Evolutionary conservation across 1,140 invertebrate genomes (phyloP).

Genomic region (Teleogryllus occipitalis): DNA sequence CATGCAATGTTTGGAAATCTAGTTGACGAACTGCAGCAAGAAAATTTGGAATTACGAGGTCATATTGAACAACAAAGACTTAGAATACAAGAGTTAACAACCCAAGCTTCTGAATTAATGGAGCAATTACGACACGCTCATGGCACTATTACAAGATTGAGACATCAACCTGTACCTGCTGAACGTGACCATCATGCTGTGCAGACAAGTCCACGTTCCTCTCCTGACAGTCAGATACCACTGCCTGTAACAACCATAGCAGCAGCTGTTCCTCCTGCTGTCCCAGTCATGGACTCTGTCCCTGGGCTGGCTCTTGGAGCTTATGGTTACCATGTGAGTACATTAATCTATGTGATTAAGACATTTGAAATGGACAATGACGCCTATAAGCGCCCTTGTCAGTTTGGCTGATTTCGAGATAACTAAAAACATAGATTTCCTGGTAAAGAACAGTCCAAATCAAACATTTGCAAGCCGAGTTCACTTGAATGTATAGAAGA

Average conservation of each 20-base stretch:
- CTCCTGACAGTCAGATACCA: conserved; percentile 12
- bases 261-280: no score
- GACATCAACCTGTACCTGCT: conserved; percentile 23
- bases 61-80: conserved; percentile 10
- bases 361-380: no score
- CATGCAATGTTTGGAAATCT: neutral
- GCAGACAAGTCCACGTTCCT: conserved; percentile 19
- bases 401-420: no score
- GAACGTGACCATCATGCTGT: conserved; percentile 26
- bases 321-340: conserved; percentile 23
- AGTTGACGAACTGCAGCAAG: conserved; percentile 7
- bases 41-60: conserved; percentile 17
- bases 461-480: no score
- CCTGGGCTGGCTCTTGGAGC: conserved; percentile 23
- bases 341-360: neutral
- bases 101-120: neutral
- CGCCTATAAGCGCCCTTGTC: no score
- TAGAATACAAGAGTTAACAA: conserved; percentile 16
- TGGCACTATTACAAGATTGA: conserved; percentile 16
- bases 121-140: conserved; percentile 15
- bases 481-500: no score
- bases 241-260: no score
- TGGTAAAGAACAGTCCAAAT: no score
- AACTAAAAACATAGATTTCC: no score
- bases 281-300: no score